Evolutionary conservation across 2,888 invertebrate species (phyloP).

Genomic region (Celastrina argiolus): DNA sequence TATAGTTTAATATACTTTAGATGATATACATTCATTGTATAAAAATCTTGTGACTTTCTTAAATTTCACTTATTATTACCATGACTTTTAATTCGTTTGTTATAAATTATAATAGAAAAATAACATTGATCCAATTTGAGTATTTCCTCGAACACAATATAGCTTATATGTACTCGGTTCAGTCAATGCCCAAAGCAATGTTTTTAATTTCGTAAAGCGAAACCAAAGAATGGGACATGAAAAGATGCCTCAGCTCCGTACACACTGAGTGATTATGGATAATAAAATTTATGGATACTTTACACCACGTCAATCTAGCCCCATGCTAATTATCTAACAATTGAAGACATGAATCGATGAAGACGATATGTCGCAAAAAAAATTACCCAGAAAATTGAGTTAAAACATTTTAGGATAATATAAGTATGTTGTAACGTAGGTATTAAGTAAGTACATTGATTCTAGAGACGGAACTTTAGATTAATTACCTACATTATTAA

Average conservation of each 20-base stretch:
- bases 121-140: background rate
- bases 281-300: too few species aligned
- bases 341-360: too few species aligned
- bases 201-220: constrained; percentile 17
- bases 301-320: too few species aligned
- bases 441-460: too few species aligned
- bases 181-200: background rate
- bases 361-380: too few species aligned
- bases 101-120: background rate
- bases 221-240: constrained; percentile 4
- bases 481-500: too few species aligned
- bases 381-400: too few species aligned
- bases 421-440: too few species aligned
- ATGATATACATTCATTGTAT: too few species aligned
- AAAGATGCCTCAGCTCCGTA: background rate
- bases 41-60: too few species aligned
- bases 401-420: background rate
- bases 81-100: background rate
- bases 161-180: background rate
- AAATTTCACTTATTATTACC: background rate
- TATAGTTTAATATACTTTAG: background rate
- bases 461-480: too few species aligned
- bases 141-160: background rate
- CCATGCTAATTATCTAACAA: too few species aligned
- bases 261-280: background rate